A percentile compares a stretch with the other conserved stretches of the same genome.
Conservation (phyloP, 2,113 vertebrate genomes). For the Petromus typicus region DNA sequence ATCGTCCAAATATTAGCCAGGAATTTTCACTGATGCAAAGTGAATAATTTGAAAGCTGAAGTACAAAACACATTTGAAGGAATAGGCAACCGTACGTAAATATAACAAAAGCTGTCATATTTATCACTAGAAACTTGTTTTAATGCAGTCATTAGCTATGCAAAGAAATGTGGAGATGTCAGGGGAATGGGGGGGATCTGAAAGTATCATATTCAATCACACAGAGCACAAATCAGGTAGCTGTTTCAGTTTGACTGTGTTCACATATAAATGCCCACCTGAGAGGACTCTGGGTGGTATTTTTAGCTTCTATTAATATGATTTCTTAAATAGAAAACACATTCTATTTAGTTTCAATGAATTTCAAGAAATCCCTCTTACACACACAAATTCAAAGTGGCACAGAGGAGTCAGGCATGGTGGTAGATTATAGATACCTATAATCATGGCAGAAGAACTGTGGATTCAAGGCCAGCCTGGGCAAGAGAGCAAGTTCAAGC, state of each 20-base stretch:
- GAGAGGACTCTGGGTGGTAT: slow-evolving; percentile 6
- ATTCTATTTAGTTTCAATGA: slow-evolving; percentile 48
- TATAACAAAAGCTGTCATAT: slow-evolving; percentile 24
- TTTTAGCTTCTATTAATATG: slow-evolving; percentile 34
- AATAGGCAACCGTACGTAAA: slow-evolving; percentile 20
- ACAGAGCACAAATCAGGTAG: background rate
- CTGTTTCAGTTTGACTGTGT: background rate
- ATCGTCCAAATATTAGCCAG: slow-evolving; percentile 39
- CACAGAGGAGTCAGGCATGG: background rate
- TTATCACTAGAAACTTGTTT: background rate
- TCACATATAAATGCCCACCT: background rate
- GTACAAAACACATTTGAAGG: slow-evolving; percentile 47
- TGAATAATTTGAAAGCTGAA: slow-evolving; percentile 39
- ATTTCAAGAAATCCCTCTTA: slow-evolving; percentile 47
- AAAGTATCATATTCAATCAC: slow-evolving; percentile 1
- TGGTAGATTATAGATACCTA: background rate
- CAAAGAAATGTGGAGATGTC: slow-evolving; percentile 7
- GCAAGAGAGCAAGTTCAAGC: background rate
- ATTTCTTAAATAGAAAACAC: slow-evolving; percentile 51
- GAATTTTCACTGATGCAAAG: background rate
- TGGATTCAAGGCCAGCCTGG: background rate
- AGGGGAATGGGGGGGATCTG: background rate
- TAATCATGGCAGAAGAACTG: background rate
- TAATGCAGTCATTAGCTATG: background rate
- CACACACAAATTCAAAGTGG: background rate